These are phyloP conservation scores for Gandaritis pyraliata DNA, from an alignment of 2,888 invertebrate species.

Conservation along the genomic window DNA sequence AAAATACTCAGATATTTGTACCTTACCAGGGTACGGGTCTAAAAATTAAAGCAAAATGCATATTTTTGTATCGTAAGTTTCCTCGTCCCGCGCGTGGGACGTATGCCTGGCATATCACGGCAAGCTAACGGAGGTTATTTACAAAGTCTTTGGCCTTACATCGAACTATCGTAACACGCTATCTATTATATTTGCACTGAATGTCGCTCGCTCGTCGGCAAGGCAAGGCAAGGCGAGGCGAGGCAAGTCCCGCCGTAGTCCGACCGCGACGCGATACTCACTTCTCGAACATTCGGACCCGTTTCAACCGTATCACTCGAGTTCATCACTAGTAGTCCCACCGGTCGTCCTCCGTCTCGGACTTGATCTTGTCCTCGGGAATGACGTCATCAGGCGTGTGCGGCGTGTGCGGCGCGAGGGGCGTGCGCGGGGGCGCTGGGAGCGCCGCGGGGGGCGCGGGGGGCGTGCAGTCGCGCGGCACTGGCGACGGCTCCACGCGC, in stretches of 20 bases:
- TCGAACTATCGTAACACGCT: conserved; percentile 66
- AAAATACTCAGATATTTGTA: conserved; percentile 78
- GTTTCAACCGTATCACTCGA: conserved; percentile 48
- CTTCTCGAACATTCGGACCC: conserved; percentile 52
- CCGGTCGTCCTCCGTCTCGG: conserved; percentile 85
- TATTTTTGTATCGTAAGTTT: conserved; percentile 78
- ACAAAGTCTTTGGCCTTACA: conserved; percentile 83
- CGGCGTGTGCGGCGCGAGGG: conserved; percentile 49
- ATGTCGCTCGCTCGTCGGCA: conserved; percentile 46
- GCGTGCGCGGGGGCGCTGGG: conserved; percentile 49
- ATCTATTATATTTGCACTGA: conserved; percentile 61
- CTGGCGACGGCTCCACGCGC: conserved; percentile 85
- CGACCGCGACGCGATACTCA: conserved; percentile 24
- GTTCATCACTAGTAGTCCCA: conserved; percentile 82
- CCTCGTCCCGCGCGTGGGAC: conserved; percentile 53
- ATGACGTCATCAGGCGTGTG: conserved; percentile 63
- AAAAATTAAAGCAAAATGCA: conserved; percentile 83
- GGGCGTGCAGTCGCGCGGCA: conserved; percentile 79
- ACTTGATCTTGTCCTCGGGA: conserved; percentile 83
- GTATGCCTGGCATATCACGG: conserved; percentile 60
- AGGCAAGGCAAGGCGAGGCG: no score
- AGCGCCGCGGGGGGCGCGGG: conserved; percentile 50
- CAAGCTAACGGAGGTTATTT: conserved; percentile 61
- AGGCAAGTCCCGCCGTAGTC: conserved; percentile 41
- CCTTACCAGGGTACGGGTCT: conserved; percentile 71